Evolutionary conservation across 53 echinoderm and acorn worm genomes (phyloP), one percentile per base, ranked within the genome.

Genomic region (Actinopyga echinites): DNA sequence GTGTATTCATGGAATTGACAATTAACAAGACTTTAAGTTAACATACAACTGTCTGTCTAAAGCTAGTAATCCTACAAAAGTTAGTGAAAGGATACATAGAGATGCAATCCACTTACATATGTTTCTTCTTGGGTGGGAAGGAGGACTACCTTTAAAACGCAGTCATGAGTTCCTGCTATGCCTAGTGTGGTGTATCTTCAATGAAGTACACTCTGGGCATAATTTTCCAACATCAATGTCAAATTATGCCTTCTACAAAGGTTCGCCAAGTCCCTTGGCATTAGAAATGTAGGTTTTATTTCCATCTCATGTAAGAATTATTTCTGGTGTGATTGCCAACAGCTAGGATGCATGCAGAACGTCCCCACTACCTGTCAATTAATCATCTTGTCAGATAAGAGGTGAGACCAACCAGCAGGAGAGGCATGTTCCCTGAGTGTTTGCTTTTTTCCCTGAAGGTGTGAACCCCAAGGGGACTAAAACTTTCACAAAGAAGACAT

Each of bases 371-470:
- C 35, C 68, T 68, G 35, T 36, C 68, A 68, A 22, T 33, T 68
- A 34, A 68, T 68, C 34, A 33, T 36, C 68, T 68, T 30, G 68
- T 68, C 36, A 68, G 68, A 30, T 68, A n/a, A 36, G 38, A 68
- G 68, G 34, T 36, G 22, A 34, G 32, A 30, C 34, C 68, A 6
- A 34, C 68, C 68, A 34, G 8, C 34, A 38, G 68, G 68, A 68
- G 25, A 63, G 49, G 49, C 49, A 13, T 15, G 49, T 49, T 49
- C 15, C 17, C 49, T 49, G 15, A 15, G 17, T 49, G 49, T 13
- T 49, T 13, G 49, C 17, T 6, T 13, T 17, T 49, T 15, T 49
- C 49, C 49, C 49, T 49, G 23, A 23, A 68, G 68, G n/a, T 68
- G 31, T 68, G 38, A 33, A 20, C 35, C 68, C 68, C 17, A n/a